phyloP scores from a whole-genome alignment of 2,888 invertebrate species.

The Diachrysia chrysitis region DNA sequence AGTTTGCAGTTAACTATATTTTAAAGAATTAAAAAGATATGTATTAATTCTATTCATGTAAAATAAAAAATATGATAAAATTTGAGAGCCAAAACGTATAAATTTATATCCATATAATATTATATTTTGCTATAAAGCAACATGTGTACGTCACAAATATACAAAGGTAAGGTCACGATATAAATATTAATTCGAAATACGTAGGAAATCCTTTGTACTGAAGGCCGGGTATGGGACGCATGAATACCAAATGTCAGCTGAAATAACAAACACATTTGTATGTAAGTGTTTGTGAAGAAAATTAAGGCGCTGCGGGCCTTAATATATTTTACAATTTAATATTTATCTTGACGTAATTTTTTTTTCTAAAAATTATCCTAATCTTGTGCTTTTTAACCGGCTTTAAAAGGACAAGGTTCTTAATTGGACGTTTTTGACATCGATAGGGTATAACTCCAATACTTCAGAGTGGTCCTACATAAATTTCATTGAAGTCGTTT shows the following conservation, averaged over 20 bases:
- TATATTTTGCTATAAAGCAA: not conserved
- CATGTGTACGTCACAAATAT: not conserved
- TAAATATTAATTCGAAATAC: conserved; percentile 2
- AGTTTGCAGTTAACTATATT: too few species aligned
- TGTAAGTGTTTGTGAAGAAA: conserved; percentile 1
- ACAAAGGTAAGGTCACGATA: conserved; percentile 3
- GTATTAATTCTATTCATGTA: too few species aligned
- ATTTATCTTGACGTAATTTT: not conserved
- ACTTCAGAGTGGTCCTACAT: too few species aligned
- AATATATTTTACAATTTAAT: not conserved
- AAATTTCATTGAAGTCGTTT: too few species aligned
- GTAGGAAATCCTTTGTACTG: conserved; percentile 1
- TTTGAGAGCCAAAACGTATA: not conserved
- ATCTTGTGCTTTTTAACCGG: too few species aligned
- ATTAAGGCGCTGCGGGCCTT: not conserved
- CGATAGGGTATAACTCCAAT: too few species aligned
- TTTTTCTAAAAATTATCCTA: not conserved
- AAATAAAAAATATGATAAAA: too few species aligned
- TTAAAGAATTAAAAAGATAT: too few species aligned
- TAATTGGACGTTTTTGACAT: too few species aligned
- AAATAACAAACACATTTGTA: not conserved
- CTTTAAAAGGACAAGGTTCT: too few species aligned
- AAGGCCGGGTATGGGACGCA: not conserved
- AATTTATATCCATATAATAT: not conserved
- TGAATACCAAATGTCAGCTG: conserved; percentile 4